Conservation (phyloP, 2,888 invertebrate genomes). For the Metallyticus violacea region DNA sequence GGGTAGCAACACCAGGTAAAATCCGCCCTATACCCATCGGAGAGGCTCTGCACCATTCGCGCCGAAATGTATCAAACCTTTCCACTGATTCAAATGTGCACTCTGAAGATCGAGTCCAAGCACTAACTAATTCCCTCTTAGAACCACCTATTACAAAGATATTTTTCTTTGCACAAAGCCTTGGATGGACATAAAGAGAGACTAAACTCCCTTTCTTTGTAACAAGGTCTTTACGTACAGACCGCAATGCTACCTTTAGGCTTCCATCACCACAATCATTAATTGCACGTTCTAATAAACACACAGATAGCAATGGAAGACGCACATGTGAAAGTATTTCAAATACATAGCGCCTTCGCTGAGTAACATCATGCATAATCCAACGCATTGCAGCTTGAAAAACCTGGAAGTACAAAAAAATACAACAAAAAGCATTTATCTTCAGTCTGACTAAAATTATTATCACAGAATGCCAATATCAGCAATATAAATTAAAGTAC, state of each 20-base stretch:
- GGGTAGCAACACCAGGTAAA: slow-evolving; percentile 79
- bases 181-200: slow-evolving; percentile 70
- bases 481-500: not conserved
- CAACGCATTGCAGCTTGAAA: slow-evolving; percentile 83
- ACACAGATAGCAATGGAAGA: slow-evolving; percentile 77
- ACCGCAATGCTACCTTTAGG: slow-evolving; percentile 71
- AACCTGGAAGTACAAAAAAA: slow-evolving; percentile 51
- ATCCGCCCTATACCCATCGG: slow-evolving; percentile 83
- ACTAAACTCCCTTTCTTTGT: slow-evolving; percentile 68
- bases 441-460: not conserved
- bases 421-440: slow-evolving; percentile 6
- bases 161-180: slow-evolving; percentile 81
- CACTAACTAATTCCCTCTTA: slow-evolving; percentile 68
- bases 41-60: slow-evolving; percentile 77
- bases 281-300: slow-evolving; percentile 73
- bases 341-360: slow-evolving; percentile 78
- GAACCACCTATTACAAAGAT: slow-evolving; percentile 88
- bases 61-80: slow-evolving; percentile 72
- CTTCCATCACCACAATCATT: slow-evolving; percentile 77
- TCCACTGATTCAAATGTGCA: slow-evolving; percentile 80
- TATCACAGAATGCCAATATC: not conserved
- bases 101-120: slow-evolving; percentile 73
- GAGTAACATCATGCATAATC: slow-evolving; percentile 77
- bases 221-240: slow-evolving; percentile 73
- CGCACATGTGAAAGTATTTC: slow-evolving; percentile 80